Evolutionary conservation across 2,888 invertebrate species (phyloP).

Genomic region (Cerastis rubricosa): DNA sequence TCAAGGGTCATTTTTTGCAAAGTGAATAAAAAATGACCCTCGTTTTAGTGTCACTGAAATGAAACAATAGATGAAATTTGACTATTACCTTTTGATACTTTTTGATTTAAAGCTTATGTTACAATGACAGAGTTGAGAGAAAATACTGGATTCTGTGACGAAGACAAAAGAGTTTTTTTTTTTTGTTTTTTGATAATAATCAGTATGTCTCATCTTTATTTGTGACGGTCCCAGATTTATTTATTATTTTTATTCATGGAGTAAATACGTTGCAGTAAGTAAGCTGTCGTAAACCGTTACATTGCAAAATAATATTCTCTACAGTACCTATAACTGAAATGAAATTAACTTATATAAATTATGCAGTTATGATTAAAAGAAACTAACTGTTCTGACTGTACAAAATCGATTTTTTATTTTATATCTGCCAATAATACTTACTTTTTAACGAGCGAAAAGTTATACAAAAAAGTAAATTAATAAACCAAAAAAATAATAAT

Average conservation of each 20-base stretch:
- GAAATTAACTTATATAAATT: neutral
- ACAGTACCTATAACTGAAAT: neutral
- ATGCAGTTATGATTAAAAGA: neutral
- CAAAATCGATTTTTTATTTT: neutral
- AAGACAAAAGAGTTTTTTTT: constrained; percentile 77
- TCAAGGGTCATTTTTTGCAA: constrained; percentile 63
- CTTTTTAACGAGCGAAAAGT: neutral
- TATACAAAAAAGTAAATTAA: no score
- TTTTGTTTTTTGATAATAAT: constrained; percentile 75
- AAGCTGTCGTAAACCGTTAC: constrained; percentile 13
- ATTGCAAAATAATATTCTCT: neutral
- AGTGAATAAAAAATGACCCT: constrained; percentile 74
- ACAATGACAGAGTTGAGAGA: constrained; percentile 79
- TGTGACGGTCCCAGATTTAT: constrained; percentile 44
- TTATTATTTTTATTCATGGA: constrained; percentile 55
- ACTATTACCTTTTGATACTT: constrained; percentile 83
- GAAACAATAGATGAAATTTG: constrained; percentile 88
- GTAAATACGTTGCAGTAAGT: constrained; percentile 17
- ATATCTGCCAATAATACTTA: neutral
- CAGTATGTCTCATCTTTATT: constrained; percentile 65
- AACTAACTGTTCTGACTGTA: neutral
- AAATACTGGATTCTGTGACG: constrained; percentile 71
- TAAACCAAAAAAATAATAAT: no score
- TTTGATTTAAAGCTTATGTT: constrained; percentile 86
- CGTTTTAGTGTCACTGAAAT: constrained; percentile 80